Conservation (phyloP, 2,888 invertebrate genomes). For the Chrysopilus asiliformis region DNA sequence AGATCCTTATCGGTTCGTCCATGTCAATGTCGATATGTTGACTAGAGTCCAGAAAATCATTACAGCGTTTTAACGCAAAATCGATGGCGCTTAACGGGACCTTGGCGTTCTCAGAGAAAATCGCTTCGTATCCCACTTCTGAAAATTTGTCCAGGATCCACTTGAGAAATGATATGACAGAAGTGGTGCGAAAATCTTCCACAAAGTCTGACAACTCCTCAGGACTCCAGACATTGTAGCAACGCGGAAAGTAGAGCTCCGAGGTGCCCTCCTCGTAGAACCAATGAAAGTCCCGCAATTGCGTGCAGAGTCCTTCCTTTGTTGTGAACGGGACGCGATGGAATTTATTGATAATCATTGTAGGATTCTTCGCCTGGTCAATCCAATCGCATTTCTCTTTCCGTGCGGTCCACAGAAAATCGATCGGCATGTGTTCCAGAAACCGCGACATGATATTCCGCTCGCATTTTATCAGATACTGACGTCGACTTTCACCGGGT, state of each 20-base stretch:
- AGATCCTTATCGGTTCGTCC: constrained; percentile 46
- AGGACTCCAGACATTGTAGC: constrained; percentile 68
- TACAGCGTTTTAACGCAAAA: constrained; percentile 66
- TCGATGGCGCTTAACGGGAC: constrained; percentile 63
- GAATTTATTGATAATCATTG: constrained; percentile 66
- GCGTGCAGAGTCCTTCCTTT: constrained; percentile 73
- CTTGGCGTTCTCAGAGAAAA: constrained; percentile 46
- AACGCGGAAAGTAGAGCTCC: constrained; percentile 70
- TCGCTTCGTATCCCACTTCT: constrained; percentile 40
- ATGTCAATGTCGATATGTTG: constrained; percentile 60
- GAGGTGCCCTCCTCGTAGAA: constrained; percentile 70
- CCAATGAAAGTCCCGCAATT: constrained; percentile 74
- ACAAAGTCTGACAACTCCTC: constrained; percentile 73
- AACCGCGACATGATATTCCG: constrained; percentile 59
- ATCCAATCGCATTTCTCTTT: constrained; percentile 50
- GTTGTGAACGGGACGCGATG: constrained; percentile 81
- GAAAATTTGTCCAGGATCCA: constrained; percentile 52
- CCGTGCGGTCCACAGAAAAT: constrained; percentile 82
- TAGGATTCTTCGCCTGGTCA: constrained; percentile 38
- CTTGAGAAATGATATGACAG: constrained; percentile 72
- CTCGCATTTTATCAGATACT: constrained; percentile 51
- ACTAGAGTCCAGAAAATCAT: constrained; percentile 59
- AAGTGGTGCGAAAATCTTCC: constrained; percentile 80
- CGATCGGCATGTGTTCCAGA: constrained; percentile 64
- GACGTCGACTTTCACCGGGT: constrained; percentile 36